Conservation (phyloP, 2,888 invertebrate species). For the Drosophila falleni region DNA sequence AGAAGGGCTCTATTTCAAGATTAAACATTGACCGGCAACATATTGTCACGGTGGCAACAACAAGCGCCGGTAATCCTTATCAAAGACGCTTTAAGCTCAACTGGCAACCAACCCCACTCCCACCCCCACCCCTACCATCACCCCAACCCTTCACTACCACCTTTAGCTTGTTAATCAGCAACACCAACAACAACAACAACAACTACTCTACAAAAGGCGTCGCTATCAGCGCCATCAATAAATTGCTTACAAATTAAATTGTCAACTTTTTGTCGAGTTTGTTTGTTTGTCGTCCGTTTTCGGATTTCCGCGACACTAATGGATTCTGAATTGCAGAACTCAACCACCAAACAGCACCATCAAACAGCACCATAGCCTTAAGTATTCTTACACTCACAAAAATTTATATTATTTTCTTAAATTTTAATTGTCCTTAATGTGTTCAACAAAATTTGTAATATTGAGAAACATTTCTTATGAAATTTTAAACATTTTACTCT, state of each 20-base stretch:
- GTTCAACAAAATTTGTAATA: too few relatives aligned
- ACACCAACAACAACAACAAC: conserved; percentile 3
- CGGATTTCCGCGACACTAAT: conserved; percentile 71
- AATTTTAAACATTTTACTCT: too few relatives aligned
- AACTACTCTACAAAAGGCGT: conserved; percentile 26
- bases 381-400: not conserved
- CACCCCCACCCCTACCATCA: not conserved
- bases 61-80: conserved; percentile 71
- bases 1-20: conserved; percentile 30
- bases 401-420: not conserved
- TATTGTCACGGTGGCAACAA: conserved; percentile 64
- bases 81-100: conserved; percentile 55
- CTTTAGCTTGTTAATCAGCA: conserved; percentile 31
- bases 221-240: conserved; percentile 65
- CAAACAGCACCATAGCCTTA: not conserved
- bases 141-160: not conserved
- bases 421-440: not conserved
- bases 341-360: conserved; percentile 4
- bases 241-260: conserved; percentile 78
- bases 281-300: conserved; percentile 50
- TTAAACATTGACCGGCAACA: conserved; percentile 74
- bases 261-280: conserved; percentile 73
- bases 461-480: not conserved
- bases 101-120: not conserved
- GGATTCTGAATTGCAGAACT: conserved; percentile 65